phyloP scores from a whole-genome alignment of 2,888 invertebrate species.

The Aradus depressus region DNA sequence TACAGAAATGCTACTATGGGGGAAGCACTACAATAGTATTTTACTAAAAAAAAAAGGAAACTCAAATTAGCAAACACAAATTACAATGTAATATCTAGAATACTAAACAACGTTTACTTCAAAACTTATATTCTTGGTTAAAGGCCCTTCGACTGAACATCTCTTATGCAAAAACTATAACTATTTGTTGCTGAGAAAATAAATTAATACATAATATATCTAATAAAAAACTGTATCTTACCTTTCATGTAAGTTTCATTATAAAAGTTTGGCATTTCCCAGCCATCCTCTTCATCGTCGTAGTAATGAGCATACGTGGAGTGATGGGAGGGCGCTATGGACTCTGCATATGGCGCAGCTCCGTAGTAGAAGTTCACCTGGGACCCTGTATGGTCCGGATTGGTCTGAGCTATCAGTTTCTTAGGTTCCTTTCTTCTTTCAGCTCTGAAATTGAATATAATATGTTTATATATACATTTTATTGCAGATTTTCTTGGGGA shows the following conservation, averaged over 20 bases:
- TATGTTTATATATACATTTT: not conserved
- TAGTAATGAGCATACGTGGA: conserved; percentile 93
- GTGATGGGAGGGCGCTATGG: conserved; percentile 89
- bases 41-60: no score
- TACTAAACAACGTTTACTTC: no score
- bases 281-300: conserved; percentile 90
- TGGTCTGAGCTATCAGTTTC: conserved; percentile 74
- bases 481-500: no score
- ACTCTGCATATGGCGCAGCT: conserved; percentile 88
- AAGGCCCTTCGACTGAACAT: not conserved
- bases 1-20: no score
- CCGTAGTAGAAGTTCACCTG: conserved; percentile 95
- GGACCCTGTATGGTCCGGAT: conserved; percentile 77
- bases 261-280: conserved; percentile 97
- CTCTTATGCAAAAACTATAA: not conserved
- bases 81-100: no score
- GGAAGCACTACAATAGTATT: no score
- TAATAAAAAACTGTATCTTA: conserved; percentile 26
- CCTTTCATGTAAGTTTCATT: conserved; percentile 95
- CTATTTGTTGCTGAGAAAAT: not conserved
- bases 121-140: no score
- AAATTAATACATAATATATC: not conserved
- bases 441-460: conserved; percentile 44
- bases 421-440: conserved; percentile 80
- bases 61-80: no score